Conservation (phyloP, 2,113 vertebrate genomes). For the Stictonetta naevosa region DNA sequence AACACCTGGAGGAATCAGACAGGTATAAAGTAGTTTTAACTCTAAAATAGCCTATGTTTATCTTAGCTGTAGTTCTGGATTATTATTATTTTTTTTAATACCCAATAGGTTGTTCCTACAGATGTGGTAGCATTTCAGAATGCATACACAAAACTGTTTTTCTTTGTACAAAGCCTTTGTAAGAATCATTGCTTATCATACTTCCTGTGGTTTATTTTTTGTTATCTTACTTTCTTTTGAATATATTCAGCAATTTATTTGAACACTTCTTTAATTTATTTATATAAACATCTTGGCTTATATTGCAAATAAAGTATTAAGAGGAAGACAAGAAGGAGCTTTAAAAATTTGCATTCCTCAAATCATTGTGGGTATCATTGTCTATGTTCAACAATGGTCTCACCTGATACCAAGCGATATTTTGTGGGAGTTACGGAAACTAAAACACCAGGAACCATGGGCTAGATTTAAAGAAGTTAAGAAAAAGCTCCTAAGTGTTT, state of each 20-base stretch:
- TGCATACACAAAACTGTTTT: background rate
- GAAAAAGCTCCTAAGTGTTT: background rate
- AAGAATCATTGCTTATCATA: background rate
- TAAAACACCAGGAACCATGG: background rate
- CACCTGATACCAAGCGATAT: background rate
- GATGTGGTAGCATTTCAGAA: background rate
- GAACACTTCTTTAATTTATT: background rate
- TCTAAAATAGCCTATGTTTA: background rate
- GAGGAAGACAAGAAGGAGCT: background rate
- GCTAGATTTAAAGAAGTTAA: background rate
- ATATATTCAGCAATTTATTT: background rate
- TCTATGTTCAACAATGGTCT: background rate
- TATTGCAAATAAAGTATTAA: background rate
- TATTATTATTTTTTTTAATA: background rate
- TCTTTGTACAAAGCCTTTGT: background rate
- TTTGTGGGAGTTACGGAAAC: background rate
- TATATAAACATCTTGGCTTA: background rate
- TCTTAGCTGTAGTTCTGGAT: background rate
- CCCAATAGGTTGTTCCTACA: background rate
- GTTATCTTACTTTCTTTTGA: background rate
- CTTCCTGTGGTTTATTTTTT: background rate
- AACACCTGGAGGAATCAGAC: background rate
- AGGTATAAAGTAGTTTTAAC: background rate
- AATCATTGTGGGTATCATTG: background rate
- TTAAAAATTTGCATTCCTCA: background rate